Percentiles rank a stretch among this genome's conserved stretches.
phyloP scores from a whole-genome alignment of 2,113 vertebrate genomes.

The Scophthalmus maximus region DNA sequence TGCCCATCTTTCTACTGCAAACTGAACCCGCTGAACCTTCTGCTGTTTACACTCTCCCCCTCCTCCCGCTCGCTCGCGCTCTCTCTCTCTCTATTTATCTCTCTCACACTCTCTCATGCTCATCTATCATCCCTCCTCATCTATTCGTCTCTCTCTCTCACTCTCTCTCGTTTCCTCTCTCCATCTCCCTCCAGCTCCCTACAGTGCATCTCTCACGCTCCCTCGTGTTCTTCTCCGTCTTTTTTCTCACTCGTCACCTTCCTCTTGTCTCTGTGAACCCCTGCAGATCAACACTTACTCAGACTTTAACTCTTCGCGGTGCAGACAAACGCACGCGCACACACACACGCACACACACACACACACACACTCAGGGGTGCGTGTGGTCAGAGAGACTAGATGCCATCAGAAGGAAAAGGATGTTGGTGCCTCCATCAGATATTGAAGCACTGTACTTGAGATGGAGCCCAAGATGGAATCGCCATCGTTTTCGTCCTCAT shows the following conservation, averaged over 20 bases:
- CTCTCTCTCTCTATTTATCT: constrained; percentile 77
- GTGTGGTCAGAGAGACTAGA: constrained; percentile 30
- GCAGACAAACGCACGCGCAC: too few relatives aligned
- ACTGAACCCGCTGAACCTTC: constrained; percentile 80
- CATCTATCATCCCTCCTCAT: constrained; percentile 57
- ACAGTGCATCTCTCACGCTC: constrained; percentile 61
- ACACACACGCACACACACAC: too few relatives aligned
- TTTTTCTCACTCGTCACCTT: constrained; percentile 40
- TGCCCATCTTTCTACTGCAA: constrained; percentile 78
- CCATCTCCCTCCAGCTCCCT: constrained; percentile 63
- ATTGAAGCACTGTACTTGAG: constrained; percentile 13
- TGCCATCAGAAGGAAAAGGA: constrained; percentile 4
- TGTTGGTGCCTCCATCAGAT: constrained; percentile 9
- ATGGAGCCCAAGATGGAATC: constrained; percentile 10
- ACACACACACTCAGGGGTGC: constrained; percentile 53
- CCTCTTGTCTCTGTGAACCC: constrained; percentile 48
- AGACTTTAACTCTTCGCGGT: constrained; percentile 37
- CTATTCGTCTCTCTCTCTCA: constrained; percentile 38
- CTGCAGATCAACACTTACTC: constrained; percentile 64
- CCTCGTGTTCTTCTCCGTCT: constrained; percentile 58
- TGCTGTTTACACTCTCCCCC: constrained; percentile 78
- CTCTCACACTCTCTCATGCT: constrained; percentile 67
- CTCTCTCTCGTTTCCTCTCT: constrained; percentile 52
- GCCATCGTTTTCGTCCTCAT: constrained; percentile 11
- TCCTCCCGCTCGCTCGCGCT: constrained; percentile 62